phyloP scores from a whole-genome alignment of 2,113 vertebrate genomes.

The Mola mola region DNA sequence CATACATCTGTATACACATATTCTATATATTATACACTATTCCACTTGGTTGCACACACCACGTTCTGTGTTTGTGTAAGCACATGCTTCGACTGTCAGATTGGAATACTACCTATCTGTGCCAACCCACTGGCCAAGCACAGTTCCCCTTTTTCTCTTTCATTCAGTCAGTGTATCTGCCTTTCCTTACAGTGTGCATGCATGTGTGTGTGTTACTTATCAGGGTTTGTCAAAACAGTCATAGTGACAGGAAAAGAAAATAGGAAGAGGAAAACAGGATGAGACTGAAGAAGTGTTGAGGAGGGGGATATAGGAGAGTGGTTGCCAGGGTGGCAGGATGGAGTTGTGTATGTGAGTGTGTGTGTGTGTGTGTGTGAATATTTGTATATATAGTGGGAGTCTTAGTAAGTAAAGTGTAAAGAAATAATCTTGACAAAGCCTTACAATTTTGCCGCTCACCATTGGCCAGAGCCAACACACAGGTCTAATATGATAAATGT shows the following conservation, averaged over 20 bases:
- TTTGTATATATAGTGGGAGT: background rate
- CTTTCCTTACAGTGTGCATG: background rate
- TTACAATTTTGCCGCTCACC: slow-evolving; percentile 40
- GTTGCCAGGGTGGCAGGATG: slow-evolving; percentile 29
- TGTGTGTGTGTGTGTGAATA: slow-evolving; percentile 13
- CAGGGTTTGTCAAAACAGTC: slow-evolving; percentile 17
- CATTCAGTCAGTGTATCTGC: slow-evolving; percentile 11
- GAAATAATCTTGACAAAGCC: slow-evolving; percentile 56
- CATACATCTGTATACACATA: background rate
- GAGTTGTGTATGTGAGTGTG: slow-evolving; percentile 21
- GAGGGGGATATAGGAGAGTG: slow-evolving; percentile 21
- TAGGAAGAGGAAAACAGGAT: background rate
- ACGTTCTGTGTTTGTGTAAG: slow-evolving; percentile 6
- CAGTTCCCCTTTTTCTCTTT: slow-evolving; percentile 15
- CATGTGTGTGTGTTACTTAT: slow-evolving; percentile 5
- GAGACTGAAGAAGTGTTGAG: slow-evolving; percentile 4
- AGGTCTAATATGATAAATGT: slow-evolving; percentile 11
- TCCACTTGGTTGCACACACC: slow-evolving; percentile 18
- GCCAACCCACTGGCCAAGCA: slow-evolving; percentile 27
- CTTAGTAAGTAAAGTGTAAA: slow-evolving; percentile 52
- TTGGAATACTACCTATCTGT: slow-evolving; percentile 23
- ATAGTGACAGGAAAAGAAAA: slow-evolving; percentile 11
- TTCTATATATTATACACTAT: background rate
- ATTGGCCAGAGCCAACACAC: slow-evolving; percentile 12
- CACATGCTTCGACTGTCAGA: slow-evolving; percentile 22